Evolutionary conservation across 2,797 vertebrate genomes (phyloP).

Genomic region (Lemur catta): DNA sequence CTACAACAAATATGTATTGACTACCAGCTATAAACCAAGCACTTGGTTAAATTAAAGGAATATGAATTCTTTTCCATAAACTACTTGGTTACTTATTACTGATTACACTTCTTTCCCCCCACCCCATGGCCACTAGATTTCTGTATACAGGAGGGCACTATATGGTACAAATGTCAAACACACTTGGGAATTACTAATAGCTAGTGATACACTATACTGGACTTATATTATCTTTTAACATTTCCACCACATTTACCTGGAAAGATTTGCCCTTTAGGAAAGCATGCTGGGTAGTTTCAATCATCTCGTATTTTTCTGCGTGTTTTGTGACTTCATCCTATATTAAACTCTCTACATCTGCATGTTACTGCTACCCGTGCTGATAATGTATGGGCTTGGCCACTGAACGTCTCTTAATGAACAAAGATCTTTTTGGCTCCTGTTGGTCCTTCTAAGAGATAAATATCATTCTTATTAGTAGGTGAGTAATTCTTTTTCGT

Average conservation of each 20-base stretch:
- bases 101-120: neutral
- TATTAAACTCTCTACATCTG: neutral
- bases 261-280: neutral
- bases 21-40: neutral
- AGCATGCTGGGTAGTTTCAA: neutral
- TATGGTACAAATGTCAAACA: neutral
- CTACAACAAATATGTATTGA: neutral
- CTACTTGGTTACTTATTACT: neutral
- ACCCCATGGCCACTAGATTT: neutral
- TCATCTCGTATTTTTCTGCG: neutral
- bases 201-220: neutral
- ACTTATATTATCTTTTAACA: neutral
- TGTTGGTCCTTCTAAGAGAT: neutral
- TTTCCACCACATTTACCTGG: neutral
- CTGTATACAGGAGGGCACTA: neutral
- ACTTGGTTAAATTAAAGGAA: constrained; percentile 18
- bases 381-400: neutral
- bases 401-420: neutral
- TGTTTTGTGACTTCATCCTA: neutral
- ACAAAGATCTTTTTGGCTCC: neutral
- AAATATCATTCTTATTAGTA: neutral
- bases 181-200: neutral
- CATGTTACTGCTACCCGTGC: neutral
- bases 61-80: constrained; percentile 1
- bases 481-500: neutral